phyloP scores from a whole-genome alignment of 1,140 invertebrate species.

The Aphaenogaster ashmeadi region DNA sequence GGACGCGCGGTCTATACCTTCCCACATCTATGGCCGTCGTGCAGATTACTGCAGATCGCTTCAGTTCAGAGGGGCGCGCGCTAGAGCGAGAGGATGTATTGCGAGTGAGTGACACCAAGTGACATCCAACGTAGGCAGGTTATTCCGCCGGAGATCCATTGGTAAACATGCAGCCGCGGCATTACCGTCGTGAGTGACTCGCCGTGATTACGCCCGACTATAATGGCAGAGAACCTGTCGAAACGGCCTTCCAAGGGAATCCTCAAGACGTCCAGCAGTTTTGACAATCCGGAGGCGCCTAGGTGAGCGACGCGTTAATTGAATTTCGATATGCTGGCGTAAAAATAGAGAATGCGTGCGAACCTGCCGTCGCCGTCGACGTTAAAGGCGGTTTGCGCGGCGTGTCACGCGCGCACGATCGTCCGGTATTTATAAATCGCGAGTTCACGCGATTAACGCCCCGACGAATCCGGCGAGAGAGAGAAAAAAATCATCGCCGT shows the following conservation, averaged over 20 bases:
- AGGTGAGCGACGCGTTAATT: slow-evolving; percentile 76
- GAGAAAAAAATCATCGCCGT: background rate
- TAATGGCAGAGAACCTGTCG: slow-evolving; percentile 86
- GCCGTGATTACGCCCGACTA: slow-evolving; percentile 16
- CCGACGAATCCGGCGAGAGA: background rate
- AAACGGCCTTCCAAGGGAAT: slow-evolving; percentile 95
- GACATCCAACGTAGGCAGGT: slow-evolving; percentile 28
- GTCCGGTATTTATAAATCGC: background rate
- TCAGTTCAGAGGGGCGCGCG: background rate
- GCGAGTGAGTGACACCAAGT: slow-evolving; percentile 16
- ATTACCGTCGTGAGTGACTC: slow-evolving; percentile 28
- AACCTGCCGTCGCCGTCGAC: background rate
- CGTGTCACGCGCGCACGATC: background rate
- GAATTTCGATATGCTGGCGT: slow-evolving; percentile 39
- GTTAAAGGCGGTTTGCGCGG: background rate
- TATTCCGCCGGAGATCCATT: slow-evolving; percentile 47
- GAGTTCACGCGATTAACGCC: background rate
- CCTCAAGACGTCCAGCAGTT: slow-evolving; percentile 96
- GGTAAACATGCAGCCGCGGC: slow-evolving; percentile 50
- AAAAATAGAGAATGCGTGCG: slow-evolving; percentile 43
- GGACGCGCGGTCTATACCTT: too few relatives aligned
- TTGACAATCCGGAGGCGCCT: slow-evolving; percentile 91
- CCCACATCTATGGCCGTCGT: background rate
- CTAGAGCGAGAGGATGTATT: background rate
- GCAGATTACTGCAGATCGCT: background rate